These are phyloP conservation scores for Terrapene triunguis DNA, from an alignment of 2,113 vertebrate genomes.

Conservation along the genomic window DNA sequence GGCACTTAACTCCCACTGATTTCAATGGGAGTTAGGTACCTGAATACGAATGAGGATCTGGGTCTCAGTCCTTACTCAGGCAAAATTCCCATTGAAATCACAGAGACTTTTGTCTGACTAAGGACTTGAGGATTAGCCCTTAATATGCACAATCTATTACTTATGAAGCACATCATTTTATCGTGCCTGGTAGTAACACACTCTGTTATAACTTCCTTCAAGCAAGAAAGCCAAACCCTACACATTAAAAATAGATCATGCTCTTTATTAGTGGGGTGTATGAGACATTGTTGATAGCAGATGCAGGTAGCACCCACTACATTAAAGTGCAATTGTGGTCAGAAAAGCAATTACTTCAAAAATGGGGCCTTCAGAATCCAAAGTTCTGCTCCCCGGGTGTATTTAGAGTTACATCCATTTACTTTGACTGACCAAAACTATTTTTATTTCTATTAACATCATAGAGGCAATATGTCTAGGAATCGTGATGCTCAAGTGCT, in stretches of 20 bases:
- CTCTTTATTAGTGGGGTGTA: neutral
- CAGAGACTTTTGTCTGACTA: neutral
- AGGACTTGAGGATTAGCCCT: neutral
- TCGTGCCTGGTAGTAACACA: neutral
- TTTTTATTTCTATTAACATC: neutral
- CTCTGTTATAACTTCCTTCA: neutral
- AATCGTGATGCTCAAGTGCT: neutral
- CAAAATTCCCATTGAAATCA: neutral
- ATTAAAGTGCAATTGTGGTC: neutral
- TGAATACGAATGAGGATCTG: neutral
- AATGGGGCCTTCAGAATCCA: neutral
- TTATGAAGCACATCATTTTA: rapidly evolving
- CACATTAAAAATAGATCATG: neutral
- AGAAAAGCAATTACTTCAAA: neutral
- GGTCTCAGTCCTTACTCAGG: neutral
- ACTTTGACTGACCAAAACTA: neutral
- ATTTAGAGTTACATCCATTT: neutral
- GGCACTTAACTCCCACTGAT: neutral
- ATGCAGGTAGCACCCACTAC: neutral
- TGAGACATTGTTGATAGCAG: neutral
- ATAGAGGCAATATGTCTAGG: neutral
- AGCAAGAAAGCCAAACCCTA: neutral
- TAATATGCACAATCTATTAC: neutral
- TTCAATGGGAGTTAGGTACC: neutral
- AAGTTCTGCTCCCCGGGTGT: neutral